These are phyloP conservation scores for Xenopus tropicalis DNA, from an alignment of 2,113 vertebrate species.

Conservation along the genomic window UCB_Xtro_10.0 CM004448.2:42224501-42225000, in stretches of 20 bases:
- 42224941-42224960: neutral
- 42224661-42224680: neutral
- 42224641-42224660: slow-evolving; percentile 4
- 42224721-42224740: neutral
- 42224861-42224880: too few relatives aligned
- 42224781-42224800: too few relatives aligned
- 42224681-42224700: neutral
- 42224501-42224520: too few relatives aligned
- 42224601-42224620: too few relatives aligned
- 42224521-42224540: too few relatives aligned
- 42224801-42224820: too few relatives aligned
- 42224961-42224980: neutral
- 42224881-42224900: neutral
- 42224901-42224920: neutral
- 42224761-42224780: neutral
- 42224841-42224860: too few relatives aligned
- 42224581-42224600: too few relatives aligned
- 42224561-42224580: too few relatives aligned
- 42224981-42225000: neutral
- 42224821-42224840: neutral
- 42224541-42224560: too few relatives aligned
- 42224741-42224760: neutral
- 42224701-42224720: neutral
- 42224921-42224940: neutral
- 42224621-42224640: slow-evolving; percentile 21